Evolutionary conservation across 2,113 vertebrate species (phyloP).

Genomic region (Periophthalmus modestus): DNA sequence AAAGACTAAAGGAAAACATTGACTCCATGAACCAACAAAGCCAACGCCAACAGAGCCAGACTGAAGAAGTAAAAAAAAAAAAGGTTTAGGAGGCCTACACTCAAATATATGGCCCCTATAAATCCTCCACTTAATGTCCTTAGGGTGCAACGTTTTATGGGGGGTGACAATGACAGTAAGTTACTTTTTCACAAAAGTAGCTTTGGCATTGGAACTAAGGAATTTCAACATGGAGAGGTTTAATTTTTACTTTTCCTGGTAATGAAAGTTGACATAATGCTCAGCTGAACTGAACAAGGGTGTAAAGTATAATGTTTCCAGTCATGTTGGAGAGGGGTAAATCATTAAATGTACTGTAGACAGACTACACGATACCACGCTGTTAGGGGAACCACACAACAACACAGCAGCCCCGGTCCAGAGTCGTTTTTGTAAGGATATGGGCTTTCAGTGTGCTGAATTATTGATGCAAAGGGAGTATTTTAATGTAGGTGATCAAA

Average conservation of each 20-base stretch:
- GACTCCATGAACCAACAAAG: slow-evolving; percentile 68
- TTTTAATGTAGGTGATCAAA: slow-evolving; percentile 40
- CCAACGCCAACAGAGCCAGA: slow-evolving; percentile 72
- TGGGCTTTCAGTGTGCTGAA: slow-evolving; percentile 25
- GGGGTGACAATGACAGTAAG: slow-evolving; percentile 68
- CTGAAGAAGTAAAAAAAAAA: slow-evolving; percentile 70
- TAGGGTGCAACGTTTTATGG: slow-evolving; percentile 71
- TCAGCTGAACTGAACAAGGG: slow-evolving; percentile 39
- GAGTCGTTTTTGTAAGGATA: slow-evolving; percentile 20
- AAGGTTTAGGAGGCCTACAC: slow-evolving; percentile 73
- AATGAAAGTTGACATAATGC: slow-evolving; percentile 54
- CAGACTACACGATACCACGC: slow-evolving; percentile 21
- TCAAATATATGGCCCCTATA: slow-evolving; percentile 76
- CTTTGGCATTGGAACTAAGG: slow-evolving; percentile 58
- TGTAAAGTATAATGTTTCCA: slow-evolving; percentile 60
- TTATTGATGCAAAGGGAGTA: slow-evolving; percentile 41
- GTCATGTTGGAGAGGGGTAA: slow-evolving; percentile 44
- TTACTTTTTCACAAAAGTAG: slow-evolving; percentile 54
- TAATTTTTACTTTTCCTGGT: slow-evolving; percentile 42
- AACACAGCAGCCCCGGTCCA: slow-evolving; percentile 16
- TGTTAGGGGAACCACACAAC: slow-evolving; percentile 34
- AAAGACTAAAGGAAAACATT: slow-evolving; percentile 70
- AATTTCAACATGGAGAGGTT: slow-evolving; percentile 56
- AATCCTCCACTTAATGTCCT: slow-evolving; percentile 77
- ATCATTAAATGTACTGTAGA: slow-evolving; percentile 47